Evolutionary conservation across 1,140 invertebrate genomes (phyloP).

Genomic region (Lepidurus arcticus): DNA sequence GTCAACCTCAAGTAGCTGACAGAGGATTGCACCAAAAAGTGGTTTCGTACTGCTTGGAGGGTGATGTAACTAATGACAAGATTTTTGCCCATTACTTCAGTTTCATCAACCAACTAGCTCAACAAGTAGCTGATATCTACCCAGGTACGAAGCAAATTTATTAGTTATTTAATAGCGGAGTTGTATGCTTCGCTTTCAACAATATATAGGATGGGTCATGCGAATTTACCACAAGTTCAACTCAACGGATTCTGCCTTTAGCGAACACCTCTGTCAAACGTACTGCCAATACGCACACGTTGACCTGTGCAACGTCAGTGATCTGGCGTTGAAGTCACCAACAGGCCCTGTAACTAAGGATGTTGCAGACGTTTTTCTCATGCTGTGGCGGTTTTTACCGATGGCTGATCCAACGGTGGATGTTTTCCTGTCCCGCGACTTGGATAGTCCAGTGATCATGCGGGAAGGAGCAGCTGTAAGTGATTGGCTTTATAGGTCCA

Average conservation of each 20-base stretch:
- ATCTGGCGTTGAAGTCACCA: not conserved
- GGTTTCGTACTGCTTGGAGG: not conserved
- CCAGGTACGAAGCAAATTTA: not conserved
- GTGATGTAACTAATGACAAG: not conserved
- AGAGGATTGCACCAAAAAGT: not conserved
- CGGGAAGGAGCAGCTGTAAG: slow-evolving; percentile 36
- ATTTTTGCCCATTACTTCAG: not conserved
- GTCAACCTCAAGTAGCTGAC: not conserved
- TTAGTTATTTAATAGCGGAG: not conserved
- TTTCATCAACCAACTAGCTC: not conserved
- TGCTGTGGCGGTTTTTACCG: slow-evolving; percentile 38
- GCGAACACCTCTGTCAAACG: slow-evolving; percentile 17
- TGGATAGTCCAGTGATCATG: slow-evolving; percentile 33
- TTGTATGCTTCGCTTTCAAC: not conserved
- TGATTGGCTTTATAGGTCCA: slow-evolving; percentile 35
- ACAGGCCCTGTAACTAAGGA: not conserved
- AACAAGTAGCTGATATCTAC: not conserved
- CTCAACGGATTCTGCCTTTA: not conserved
- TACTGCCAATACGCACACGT: slow-evolving; percentile 29
- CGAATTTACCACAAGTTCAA: slow-evolving; percentile 32
- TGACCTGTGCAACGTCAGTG: slow-evolving; percentile 30
- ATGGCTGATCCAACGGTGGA: slow-evolving; percentile 34
- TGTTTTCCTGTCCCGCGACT: slow-evolving; percentile 35
- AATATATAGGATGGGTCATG: slow-evolving; percentile 23
- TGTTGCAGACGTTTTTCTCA: not conserved